Evolutionary conservation across 37 sponge, comb jelly and placozoan species (phyloP).

Genomic region (Oscarella lobularis): DNA sequence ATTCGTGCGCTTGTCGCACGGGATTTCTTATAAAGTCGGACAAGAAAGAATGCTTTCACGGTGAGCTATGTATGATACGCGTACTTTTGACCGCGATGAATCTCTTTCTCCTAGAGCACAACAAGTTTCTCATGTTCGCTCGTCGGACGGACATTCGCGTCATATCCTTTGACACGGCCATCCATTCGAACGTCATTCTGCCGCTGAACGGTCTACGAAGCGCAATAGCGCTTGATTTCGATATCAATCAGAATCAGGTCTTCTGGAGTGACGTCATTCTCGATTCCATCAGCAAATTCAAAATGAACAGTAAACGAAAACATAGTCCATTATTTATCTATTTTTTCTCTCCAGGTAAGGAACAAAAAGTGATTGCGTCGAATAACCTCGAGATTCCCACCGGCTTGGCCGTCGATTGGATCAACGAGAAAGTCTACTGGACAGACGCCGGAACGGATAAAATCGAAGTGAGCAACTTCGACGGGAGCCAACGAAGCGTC

Average conservation of each 20-base stretch:
- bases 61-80: too few species aligned
- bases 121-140: conserved; percentile 27
- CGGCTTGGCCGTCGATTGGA: conserved; percentile 63
- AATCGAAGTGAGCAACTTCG: conserved; percentile 38
- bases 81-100: too few species aligned
- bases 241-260: conserved; percentile 9
- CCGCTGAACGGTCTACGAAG: conserved; percentile 22
- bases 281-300: conserved; percentile 23
- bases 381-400: conserved; percentile 13
- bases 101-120: conserved; percentile 10
- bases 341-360: too few species aligned
- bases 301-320: too few species aligned
- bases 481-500: conserved; percentile 22
- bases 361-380: neutral
- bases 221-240: conserved; percentile 24
- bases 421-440: conserved; percentile 55
- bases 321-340: too few species aligned
- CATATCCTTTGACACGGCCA: conserved; percentile 32
- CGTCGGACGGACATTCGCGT: conserved; percentile 14
- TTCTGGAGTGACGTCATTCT: conserved; percentile 32
- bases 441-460: conserved; percentile 21
- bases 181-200: conserved; percentile 12
- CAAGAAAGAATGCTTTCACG: neutral
- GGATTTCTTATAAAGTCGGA: conserved; percentile 12
- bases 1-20: conserved; percentile 48